phyloP scores from a whole-genome alignment of 2,113 vertebrate species.

The Ochotona princeps region DNA sequence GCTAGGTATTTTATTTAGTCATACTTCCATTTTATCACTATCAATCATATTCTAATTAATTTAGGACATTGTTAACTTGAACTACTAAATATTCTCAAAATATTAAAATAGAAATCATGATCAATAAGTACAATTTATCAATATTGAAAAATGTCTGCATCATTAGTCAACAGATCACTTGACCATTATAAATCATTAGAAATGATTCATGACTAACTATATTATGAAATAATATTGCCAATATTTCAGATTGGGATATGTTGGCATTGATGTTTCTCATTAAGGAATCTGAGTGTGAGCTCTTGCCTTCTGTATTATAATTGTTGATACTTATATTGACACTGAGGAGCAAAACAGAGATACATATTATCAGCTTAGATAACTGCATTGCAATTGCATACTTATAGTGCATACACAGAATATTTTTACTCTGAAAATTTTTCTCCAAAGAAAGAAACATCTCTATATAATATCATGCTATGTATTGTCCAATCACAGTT shows the following conservation, averaged over 20 bases:
- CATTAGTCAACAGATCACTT: background rate
- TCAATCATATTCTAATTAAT: slow-evolving; percentile 1
- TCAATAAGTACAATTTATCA: slow-evolving; percentile 47
- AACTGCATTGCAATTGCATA: background rate
- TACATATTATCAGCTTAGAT: background rate
- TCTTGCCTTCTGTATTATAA: slow-evolving; percentile 22
- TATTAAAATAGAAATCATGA: slow-evolving; percentile 36
- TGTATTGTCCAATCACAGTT: background rate
- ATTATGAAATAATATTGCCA: slow-evolving; percentile 36
- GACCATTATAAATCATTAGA: slow-evolving; percentile 15
- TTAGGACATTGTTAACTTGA: slow-evolving; percentile 35
- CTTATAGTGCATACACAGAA: background rate
- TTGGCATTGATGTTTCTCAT: slow-evolving; percentile 28
- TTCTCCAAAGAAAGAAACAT: background rate
- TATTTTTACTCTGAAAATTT: background rate
- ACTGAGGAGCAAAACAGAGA: background rate
- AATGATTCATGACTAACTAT: slow-evolving; percentile 28
- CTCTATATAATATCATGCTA: background rate
- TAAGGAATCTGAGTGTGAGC: slow-evolving; percentile 36
- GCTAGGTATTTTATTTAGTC: slow-evolving; percentile 45
- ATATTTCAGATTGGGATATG: slow-evolving; percentile 7
- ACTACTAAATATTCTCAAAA: slow-evolving; percentile 37
- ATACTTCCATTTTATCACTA: slow-evolving; percentile 10
- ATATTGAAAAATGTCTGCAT: background rate
- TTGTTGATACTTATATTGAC: background rate